Conservation (phyloP, 2,113 vertebrate species). For the Sigmodon hispidus region DNA sequence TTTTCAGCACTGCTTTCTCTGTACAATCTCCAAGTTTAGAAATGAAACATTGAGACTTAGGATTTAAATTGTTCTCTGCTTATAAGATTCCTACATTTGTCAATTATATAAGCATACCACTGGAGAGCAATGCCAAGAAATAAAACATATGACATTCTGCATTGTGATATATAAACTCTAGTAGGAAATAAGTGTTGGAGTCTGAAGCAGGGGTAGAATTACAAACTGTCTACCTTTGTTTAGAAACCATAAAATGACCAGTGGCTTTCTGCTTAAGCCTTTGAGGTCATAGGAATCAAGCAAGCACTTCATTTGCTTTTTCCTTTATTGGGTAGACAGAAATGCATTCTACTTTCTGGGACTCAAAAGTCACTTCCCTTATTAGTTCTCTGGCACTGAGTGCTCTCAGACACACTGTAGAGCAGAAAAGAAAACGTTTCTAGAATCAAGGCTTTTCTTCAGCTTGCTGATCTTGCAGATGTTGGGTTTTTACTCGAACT, state of each 20-base stretch:
- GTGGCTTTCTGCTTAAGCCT: conserved; percentile 60
- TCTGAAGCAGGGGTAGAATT: neutral
- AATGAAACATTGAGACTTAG: conserved; percentile 58
- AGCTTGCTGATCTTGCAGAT: conserved; percentile 75
- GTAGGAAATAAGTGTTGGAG: conserved; percentile 8
- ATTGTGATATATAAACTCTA: conserved; percentile 40
- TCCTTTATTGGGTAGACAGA: conserved; percentile 68
- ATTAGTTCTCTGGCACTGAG: conserved; percentile 54
- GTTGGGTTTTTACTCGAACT: conserved; percentile 77
- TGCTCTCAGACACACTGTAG: conserved; percentile 57
- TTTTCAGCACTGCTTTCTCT: conserved; percentile 37
- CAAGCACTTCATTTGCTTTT: conserved; percentile 67
- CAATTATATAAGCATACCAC: conserved; percentile 55
- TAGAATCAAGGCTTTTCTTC: conserved; percentile 60
- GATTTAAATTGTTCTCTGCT: conserved; percentile 53
- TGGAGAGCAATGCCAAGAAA: conserved; percentile 11
- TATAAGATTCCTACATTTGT: conserved; percentile 17
- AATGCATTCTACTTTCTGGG: conserved; percentile 62
- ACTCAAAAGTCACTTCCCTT: conserved; percentile 68
- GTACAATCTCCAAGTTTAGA: conserved; percentile 52
- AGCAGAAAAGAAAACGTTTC: conserved; percentile 54
- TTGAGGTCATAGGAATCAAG: conserved; percentile 58
- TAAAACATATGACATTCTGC: neutral
- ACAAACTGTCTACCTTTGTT: neutral
- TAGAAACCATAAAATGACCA: conserved; percentile 35